phyloP scores from a whole-genome alignment of 2,888 invertebrate species.

The Drosophila pegasa region DNA sequence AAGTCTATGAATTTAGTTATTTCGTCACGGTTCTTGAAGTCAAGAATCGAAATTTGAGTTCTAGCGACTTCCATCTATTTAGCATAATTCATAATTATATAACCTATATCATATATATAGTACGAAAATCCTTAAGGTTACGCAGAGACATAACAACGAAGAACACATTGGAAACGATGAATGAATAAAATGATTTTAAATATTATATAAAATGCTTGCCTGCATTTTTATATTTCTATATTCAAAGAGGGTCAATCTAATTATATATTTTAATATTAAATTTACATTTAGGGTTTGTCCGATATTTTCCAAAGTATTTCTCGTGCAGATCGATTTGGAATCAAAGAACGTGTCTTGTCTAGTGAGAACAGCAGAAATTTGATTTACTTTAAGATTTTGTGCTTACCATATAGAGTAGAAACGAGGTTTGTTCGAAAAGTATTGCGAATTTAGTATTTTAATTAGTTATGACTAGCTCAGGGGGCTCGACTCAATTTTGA shows the following conservation, averaged over 20 bases:
- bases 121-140: not conserved
- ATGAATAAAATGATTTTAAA: conserved; percentile 27
- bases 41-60: not conserved
- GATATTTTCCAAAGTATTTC: not conserved
- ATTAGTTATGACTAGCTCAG: no score
- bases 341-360: no score
- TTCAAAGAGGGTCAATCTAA: not conserved
- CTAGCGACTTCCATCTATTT: not conserved
- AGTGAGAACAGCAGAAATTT: not conserved
- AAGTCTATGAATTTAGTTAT: not conserved
- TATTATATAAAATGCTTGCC: conserved; percentile 11
- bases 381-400: not conserved
- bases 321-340: not conserved
- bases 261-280: no score
- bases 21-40: no score
- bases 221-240: conserved; percentile 1
- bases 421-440: not conserved
- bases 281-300: conserved; percentile 2
- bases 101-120: not conserved
- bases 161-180: conserved; percentile 10
- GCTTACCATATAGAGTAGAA: not conserved
- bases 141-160: not conserved
- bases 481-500: no score
- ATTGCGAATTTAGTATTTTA: no score
- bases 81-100: not conserved